phyloP scores from a whole-genome alignment of 2,888 invertebrate species.

The Neoascia interrupta region DNA sequence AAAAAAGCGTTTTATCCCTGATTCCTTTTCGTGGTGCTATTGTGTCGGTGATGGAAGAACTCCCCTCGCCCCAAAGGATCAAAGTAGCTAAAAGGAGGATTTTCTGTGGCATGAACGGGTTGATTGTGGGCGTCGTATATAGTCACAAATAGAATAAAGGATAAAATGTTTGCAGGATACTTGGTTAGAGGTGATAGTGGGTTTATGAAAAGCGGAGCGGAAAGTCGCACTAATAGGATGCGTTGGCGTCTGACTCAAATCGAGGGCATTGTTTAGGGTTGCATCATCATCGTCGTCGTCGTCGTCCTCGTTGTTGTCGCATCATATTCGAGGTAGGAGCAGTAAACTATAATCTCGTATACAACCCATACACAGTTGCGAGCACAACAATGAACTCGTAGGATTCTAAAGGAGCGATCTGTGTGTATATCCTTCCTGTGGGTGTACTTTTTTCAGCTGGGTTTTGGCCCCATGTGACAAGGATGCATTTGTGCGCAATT shows the following conservation, averaged over 20 bases:
- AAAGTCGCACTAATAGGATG: conserved; percentile 61
- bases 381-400: conserved; percentile 48
- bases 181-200: conserved; percentile 66
- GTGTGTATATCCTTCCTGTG: conserved; percentile 59
- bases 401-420: conserved; percentile 9
- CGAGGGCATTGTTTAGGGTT: conserved; percentile 62
- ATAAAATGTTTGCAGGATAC: conserved; percentile 66
- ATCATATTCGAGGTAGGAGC: no score
- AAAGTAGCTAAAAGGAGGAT: conserved; percentile 67
- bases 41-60: conserved; percentile 38
- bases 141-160: conserved; percentile 62
- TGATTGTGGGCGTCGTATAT: conserved; percentile 27
- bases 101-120: conserved; percentile 58
- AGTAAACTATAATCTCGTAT: conserved; percentile 48
- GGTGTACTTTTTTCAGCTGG: neutral
- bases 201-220: conserved; percentile 17
- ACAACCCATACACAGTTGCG: conserved; percentile 45
- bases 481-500: conserved; percentile 67
- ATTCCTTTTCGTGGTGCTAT: conserved; percentile 56
- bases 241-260: conserved; percentile 66
- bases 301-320: conserved; percentile 24
- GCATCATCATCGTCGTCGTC: conserved; percentile 46
- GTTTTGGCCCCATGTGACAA: conserved; percentile 5
- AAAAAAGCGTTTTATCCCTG: conserved; percentile 38
- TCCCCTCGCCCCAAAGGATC: conserved; percentile 33